A percentile compares a stretch with the other conserved stretches of the same genome.
phyloP scores from a whole-genome alignment of 2,113 vertebrate species.

The Proteles cristata region DNA sequence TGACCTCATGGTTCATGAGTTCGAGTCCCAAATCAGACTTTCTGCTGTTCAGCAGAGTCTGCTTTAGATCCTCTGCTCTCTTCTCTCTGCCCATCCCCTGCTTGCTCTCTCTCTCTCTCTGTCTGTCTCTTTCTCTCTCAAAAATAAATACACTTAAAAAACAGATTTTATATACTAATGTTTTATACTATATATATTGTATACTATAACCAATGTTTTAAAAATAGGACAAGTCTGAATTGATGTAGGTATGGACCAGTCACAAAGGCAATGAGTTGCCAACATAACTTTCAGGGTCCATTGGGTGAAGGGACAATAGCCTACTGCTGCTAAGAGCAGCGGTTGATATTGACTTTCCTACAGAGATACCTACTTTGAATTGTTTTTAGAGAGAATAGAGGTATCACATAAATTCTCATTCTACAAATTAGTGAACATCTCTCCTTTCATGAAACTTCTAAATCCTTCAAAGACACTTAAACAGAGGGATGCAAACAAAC shows the following conservation, averaged over 20 bases:
- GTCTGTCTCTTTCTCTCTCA: too few species aligned
- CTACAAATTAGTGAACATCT: background rate
- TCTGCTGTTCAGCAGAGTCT: too few species aligned
- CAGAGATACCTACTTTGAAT: background rate
- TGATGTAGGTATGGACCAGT: background rate
- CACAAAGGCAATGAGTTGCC: background rate
- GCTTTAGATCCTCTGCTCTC: too few species aligned
- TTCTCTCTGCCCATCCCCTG: too few species aligned
- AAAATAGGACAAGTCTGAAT: background rate
- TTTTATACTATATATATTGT: too few species aligned
- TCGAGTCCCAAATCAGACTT: too few species aligned
- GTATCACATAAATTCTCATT: background rate
- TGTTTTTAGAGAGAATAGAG: background rate
- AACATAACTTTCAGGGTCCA: background rate
- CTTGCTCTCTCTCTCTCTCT: too few species aligned
- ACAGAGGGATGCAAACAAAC: background rate
- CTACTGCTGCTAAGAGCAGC: background rate
- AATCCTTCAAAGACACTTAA: background rate
- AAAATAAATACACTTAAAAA: too few species aligned
- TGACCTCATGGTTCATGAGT: too few species aligned
- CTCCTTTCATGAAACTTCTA: background rate
- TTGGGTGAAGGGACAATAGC: background rate
- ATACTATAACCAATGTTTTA: background rate
- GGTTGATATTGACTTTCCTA: background rate
- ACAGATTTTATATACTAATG: conserved; percentile 25